Base-by-base conservation (phyloP, 37 sponge, comb jelly and placozoan species). In the Mnemiopsis leidyi region DNA sequence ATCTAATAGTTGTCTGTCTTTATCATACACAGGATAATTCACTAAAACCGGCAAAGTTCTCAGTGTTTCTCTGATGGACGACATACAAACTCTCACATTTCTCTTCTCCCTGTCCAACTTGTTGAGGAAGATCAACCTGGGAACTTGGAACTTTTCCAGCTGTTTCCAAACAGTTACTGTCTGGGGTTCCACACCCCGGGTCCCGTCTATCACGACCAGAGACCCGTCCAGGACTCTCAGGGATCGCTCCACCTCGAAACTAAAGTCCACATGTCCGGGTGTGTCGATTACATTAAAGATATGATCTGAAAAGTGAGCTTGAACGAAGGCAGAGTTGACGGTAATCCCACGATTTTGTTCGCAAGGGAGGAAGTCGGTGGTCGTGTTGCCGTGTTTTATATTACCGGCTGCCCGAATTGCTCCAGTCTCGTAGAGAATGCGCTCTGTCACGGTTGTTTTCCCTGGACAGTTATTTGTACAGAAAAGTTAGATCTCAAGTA, bases 121-220 rank as follows among this genome's bases (percentile, higher is more conserved):
- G 26, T 85, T 85, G n/a, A 85, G 24, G 29, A 85, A 85, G 24
- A 85, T 38, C 26, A 85, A 0, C 0, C 90, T 40, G 1, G 90
- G 90, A 1, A 85, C 23, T 0, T 28, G 16, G 26, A 40, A 85
- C 90, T 40, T 85, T n/a, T 40, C 67, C 67, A 85, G 26, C 90
- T 85, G 90, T n/a, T 32, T 85, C 90, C 90, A 85, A 34, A 85
- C 90, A 9, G 90, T 85, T 28, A 85, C 90, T 2, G 90, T 85
- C 26, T 85, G 90, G 5, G 90, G 61, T 67, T 85, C 90, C 48
- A 85, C 90, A 0, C 90, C 90, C 28, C 30, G 39, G 1, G 90
- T 40, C 25, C 90, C 90, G 26, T 85, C 90, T 21, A 85, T 38
- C 35, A 85, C 90, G 5, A 85, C 23, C 24, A 85, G 28, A 3